A percentile compares a stretch with the other conserved stretches of the same genome.
phyloP scores from a whole-genome alignment of 1,140 invertebrate species.

The Bicyclus anynana region DNA sequence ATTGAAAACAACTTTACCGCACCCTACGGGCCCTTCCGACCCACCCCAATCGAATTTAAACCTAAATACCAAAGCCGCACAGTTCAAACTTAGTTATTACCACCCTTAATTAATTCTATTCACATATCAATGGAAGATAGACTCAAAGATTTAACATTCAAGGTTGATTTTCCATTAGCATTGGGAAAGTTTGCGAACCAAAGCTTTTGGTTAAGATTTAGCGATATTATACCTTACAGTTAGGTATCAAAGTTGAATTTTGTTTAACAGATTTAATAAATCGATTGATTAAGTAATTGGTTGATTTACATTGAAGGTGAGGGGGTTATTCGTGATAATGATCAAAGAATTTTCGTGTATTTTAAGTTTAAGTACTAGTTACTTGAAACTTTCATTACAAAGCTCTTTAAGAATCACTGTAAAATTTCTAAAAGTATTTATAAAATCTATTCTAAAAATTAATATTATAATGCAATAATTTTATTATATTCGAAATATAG shows the following conservation, averaged over 20 bases:
- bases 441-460: no score
- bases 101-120: constrained; percentile 4
- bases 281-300: constrained; percentile 36
- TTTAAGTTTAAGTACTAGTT: not conserved
- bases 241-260: not conserved
- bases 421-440: no score
- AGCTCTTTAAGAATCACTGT: no score
- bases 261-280: constrained; percentile 3
- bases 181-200: not conserved
- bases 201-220: not conserved
- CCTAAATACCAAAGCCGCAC: constrained; percentile 2
- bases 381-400: not conserved
- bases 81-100: constrained; percentile 8
- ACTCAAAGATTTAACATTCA: constrained; percentile 9
- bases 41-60: constrained; percentile 11
- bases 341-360: not conserved
- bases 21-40: constrained; percentile 11
- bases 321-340: constrained; percentile 12
- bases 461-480: no score
- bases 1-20: constrained; percentile 33
- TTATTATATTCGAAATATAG: no score
- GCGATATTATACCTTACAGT: not conserved
- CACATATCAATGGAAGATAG: constrained; percentile 2
- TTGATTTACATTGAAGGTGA: constrained; percentile 35
- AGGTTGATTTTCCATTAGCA: constrained; percentile 20